Evolutionary conservation across 2,113 vertebrate species (phyloP).

Genomic region (Struthio camelus): DNA sequence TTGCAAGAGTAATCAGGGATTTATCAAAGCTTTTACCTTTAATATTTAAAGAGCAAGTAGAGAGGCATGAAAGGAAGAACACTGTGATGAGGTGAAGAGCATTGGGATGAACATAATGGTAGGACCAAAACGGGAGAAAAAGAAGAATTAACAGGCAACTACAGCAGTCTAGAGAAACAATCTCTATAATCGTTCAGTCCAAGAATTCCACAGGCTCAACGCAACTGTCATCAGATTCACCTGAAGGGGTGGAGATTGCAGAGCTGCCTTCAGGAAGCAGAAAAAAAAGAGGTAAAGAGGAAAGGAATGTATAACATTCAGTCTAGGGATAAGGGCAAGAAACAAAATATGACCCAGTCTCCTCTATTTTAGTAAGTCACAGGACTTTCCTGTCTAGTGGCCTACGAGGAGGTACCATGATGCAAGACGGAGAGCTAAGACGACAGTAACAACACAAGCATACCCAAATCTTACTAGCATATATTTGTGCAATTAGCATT

Average conservation of each 20-base stretch:
- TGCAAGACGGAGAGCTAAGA: not conserved
- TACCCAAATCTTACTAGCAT: not conserved
- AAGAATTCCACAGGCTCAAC: not conserved
- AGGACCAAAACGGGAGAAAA: not conserved
- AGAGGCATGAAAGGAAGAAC: not conserved
- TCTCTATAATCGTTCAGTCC: not conserved
- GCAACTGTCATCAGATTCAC: not conserved
- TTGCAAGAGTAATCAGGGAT: not conserved
- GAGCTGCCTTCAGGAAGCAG: not conserved
- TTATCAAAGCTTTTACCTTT: not conserved
- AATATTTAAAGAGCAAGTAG: not conserved
- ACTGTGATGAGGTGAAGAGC: not conserved
- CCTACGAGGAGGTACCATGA: not conserved
- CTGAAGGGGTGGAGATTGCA: not conserved
- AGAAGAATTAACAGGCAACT: not conserved
- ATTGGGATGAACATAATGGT: not conserved
- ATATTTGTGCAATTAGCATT: not conserved
- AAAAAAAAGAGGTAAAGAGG: not conserved
- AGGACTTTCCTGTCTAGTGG: no score
- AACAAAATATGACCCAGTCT: not conserved
- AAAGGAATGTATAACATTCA: not conserved
- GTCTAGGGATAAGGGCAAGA: not conserved
- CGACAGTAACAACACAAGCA: accelerated
- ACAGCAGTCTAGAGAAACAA: not conserved
- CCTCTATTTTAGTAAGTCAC: not conserved